Evolutionary conservation across 2,113 vertebrate genomes (phyloP).

Genomic region (Geococcyx californianus): DNA sequence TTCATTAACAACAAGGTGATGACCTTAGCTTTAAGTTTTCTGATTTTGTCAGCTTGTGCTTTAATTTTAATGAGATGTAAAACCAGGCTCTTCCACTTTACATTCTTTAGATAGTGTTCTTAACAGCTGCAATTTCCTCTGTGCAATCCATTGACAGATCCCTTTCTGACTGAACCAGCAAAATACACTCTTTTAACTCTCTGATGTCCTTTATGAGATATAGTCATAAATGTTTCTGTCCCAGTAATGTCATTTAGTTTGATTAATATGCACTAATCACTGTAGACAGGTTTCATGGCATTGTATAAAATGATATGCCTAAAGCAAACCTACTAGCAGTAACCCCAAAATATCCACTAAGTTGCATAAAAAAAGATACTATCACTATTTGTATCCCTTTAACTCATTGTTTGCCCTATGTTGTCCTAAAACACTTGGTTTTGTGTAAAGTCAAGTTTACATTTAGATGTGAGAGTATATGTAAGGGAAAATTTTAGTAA

Average conservation of each 20-base stretch:
- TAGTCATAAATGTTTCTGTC: neutral
- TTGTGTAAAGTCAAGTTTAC: neutral
- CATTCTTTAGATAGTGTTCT: neutral
- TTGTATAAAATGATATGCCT: neutral
- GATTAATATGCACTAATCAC: neutral
- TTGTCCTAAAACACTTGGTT: neutral
- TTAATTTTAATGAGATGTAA: slow-evolving; percentile 41
- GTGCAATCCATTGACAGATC: neutral
- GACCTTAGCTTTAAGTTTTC: slow-evolving; percentile 12
- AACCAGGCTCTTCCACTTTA: neutral
- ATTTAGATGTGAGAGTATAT: slow-evolving; percentile 28
- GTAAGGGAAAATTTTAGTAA: neutral
- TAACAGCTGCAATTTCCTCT: neutral
- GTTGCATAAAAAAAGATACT: neutral
- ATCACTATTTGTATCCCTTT: neutral
- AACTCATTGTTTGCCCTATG: neutral
- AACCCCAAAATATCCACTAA: neutral
- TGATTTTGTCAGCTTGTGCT: slow-evolving; percentile 9
- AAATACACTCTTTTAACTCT: neutral
- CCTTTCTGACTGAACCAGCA: neutral
- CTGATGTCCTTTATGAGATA: neutral
- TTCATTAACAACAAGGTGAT: neutral
- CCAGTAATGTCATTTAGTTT: neutral
- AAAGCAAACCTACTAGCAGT: neutral
- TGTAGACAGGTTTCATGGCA: neutral